A percentile compares a stretch with the other conserved stretches of the same genome.
phyloP scores from a whole-genome alignment of 2,888 invertebrate genomes.

The Melikaiella ostensackeni region DNA sequence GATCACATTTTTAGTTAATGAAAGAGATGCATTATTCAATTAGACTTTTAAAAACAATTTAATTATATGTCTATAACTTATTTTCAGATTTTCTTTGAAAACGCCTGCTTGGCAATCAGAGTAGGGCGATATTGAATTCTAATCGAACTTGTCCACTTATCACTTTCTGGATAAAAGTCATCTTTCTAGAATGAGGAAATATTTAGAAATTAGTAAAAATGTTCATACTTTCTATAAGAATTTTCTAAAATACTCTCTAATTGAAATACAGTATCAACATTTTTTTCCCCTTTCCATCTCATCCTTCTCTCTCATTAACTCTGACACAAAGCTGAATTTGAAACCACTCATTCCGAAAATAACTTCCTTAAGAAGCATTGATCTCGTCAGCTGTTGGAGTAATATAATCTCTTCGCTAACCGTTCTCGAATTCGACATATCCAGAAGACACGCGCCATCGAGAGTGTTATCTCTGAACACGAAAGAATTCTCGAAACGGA shows the following conservation, averaged over 20 bases:
- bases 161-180: too few species aligned
- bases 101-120: background rate
- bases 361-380: background rate
- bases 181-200: too few species aligned
- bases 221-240: too few species aligned
- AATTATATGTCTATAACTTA: background rate
- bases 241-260: background rate
- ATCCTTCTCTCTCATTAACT: background rate
- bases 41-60: background rate
- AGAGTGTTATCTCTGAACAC: slow-evolving; percentile 32
- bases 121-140: too few species aligned
- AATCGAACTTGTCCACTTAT: too few species aligned
- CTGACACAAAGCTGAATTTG: background rate
- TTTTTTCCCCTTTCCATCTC: background rate
- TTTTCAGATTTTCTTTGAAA: background rate
- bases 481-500: slow-evolving; percentile 31
- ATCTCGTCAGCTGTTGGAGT: slow-evolving; percentile 5
- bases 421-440: background rate
- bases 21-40: background rate
- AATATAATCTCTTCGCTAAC: background rate
- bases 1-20: too few species aligned
- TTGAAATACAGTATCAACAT: background rate
- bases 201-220: too few species aligned
- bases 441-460: slow-evolving; percentile 14
- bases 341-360: slow-evolving; percentile 11